Evolutionary conservation across 2,797 vertebrate species (phyloP).

Genomic region (Urophycis tenuis): DNA sequence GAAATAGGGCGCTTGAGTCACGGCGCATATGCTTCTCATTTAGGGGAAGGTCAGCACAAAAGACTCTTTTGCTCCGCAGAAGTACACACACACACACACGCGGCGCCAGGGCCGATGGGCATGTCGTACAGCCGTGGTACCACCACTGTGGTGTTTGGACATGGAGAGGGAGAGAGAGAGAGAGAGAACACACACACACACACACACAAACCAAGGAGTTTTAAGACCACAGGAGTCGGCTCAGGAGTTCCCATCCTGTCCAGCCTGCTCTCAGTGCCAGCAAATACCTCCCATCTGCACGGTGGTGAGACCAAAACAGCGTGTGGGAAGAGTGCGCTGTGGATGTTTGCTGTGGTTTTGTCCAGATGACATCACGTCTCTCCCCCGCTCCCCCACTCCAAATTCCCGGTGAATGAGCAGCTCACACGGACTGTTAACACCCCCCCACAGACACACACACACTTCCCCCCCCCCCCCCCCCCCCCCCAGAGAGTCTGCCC

Average conservation of each 20-base stretch:
- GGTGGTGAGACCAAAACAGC: not conserved
- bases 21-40: slow-evolving; percentile 63
- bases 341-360: slow-evolving; percentile 38
- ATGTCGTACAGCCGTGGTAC: not conserved
- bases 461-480: too few species aligned
- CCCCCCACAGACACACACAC: not conserved
- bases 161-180: slow-evolving; percentile 12
- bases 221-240: not conserved
- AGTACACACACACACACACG: too few species aligned
- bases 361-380: slow-evolving; percentile 39
- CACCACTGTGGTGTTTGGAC: slow-evolving; percentile 17
- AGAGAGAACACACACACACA: too few species aligned
- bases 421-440: not conserved
- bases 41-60: slow-evolving; percentile 40
- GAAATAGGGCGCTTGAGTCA: slow-evolving; percentile 60
- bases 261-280: slow-evolving; percentile 45
- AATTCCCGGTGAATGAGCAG: not conserved
- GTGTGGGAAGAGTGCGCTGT: slow-evolving; percentile 46
- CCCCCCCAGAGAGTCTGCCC: not conserved
- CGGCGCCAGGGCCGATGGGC: slow-evolving; percentile 19
- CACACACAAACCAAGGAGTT: too few species aligned
- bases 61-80: slow-evolving; percentile 27
- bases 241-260: not conserved
- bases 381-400: slow-evolving; percentile 22
- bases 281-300: slow-evolving; percentile 21